phyloP scores from a whole-genome alignment of 2,797 vertebrate species.

The Sebastes trivittatus region DNA sequence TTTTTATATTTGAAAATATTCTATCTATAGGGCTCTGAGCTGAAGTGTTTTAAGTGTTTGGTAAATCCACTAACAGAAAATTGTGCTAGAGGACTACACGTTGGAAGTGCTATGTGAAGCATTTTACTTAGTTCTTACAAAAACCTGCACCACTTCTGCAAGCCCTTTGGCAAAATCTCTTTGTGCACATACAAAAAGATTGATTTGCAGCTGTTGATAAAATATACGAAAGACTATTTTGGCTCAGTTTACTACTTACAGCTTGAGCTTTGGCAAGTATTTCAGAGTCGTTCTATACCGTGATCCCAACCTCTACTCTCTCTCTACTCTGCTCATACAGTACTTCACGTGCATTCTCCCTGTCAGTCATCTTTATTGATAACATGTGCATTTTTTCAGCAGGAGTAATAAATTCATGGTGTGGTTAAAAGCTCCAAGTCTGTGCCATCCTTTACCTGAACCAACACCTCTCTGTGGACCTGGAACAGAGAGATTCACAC shows the following conservation, averaged over 20 bases:
- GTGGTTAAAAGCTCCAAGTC: not conserved
- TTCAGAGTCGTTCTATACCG: not conserved
- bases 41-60: not conserved
- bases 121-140: not conserved
- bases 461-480: not conserved
- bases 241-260: not conserved
- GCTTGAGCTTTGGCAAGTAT: not conserved
- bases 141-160: not conserved
- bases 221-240: not conserved
- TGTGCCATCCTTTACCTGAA: not conserved
- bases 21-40: not conserved
- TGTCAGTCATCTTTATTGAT: slow-evolving; percentile 27
- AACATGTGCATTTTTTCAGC: slow-evolving; percentile 9
- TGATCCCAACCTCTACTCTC: not conserved
- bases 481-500: not conserved
- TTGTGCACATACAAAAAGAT: not conserved
- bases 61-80: not conserved
- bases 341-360: not conserved
- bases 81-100: not conserved
- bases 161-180: not conserved
- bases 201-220: not conserved
- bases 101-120: not conserved
- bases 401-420: not conserved
- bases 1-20: not conserved
- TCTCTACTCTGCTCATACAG: not conserved